Conservation (phyloP, 2,888 invertebrate genomes). For the Rosalia funebris region DNA sequence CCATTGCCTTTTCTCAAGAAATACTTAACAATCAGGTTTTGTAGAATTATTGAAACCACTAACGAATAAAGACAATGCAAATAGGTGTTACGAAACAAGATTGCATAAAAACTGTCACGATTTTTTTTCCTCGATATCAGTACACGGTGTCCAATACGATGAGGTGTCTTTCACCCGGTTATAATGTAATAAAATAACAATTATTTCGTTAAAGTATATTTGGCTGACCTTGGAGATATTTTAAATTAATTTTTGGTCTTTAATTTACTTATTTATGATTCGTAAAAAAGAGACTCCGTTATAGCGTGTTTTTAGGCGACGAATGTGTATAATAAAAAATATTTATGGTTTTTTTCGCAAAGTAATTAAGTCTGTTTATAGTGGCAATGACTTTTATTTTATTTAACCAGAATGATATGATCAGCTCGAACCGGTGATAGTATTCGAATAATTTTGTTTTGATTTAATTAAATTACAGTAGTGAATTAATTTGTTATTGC, state of each 20-base stretch:
- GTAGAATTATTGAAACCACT: constrained; percentile 25
- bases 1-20: constrained; percentile 14
- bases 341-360: background rate
- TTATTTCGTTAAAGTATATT: background rate
- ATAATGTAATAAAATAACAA: too few species aligned
- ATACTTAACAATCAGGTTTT: constrained; percentile 24
- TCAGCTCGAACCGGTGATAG: background rate
- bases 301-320: background rate
- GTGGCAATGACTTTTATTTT: background rate
- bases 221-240: background rate
- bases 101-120: constrained; percentile 10
- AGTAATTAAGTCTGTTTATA: background rate
- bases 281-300: background rate
- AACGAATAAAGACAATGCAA: constrained; percentile 28
- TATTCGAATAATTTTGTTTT: too few species aligned
- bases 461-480: too few species aligned
- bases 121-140: background rate
- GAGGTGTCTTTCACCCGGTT: too few species aligned
- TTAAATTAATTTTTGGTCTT: background rate
- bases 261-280: background rate
- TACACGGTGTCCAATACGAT: constrained; percentile 4
- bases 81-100: constrained; percentile 28
- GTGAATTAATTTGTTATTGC: too few species aligned
- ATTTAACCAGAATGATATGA: background rate
- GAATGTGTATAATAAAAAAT: background rate